Evolutionary conservation across 2,888 invertebrate genomes (phyloP), one percentile per base, ranked within the genome.

Genomic region (Dolichopus griseipennis): DNA sequence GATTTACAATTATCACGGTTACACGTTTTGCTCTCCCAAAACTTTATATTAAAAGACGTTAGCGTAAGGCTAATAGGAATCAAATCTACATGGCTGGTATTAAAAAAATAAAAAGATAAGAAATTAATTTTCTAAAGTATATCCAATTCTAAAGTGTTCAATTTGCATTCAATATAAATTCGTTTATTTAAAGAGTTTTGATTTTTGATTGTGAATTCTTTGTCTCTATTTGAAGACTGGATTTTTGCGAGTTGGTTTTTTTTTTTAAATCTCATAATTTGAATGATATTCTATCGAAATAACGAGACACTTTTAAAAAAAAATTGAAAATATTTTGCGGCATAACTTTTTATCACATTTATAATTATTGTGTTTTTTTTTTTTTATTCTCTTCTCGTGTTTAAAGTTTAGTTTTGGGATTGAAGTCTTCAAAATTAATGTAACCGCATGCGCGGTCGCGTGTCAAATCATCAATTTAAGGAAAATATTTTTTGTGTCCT

Each of bases 401-500:
- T 4, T 4, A 27, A 27, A 27, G 5, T 52, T 15, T 18, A 6
- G 15, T 52, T 52, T 52, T 52, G 9, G 9, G 52, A 52, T 18
- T 41, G 9, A 12, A 15, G 3, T 6, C 18, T 15, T 52, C 52
- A 52, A 52, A 52, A 52, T 52, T 52, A 52, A 52, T 52, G 52
- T 52, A 15, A 52, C 52, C 15, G 52, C 52, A 52, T 52, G 52
- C 52, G 15, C 52, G 52, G 52, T 52, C 52, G 52, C 52, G 52
- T 52, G 52, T 52, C 52, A 52, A 52, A 52, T 52, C 52, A 52
- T 52, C 52, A 52, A 52, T 52, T 52, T 52, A 52, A 37, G 18
- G 18, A 52, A 52, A 52, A 52, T 52, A 52, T 18, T n/a, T n/a
- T 52, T 52, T 52, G 8, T 52, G 9, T 52, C 18, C 6, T 52